These are phyloP conservation scores for human (Homo sapiens) DNA, from an alignment of 2,113 vertebrate species.

Conservation along the genomic window DNA sequence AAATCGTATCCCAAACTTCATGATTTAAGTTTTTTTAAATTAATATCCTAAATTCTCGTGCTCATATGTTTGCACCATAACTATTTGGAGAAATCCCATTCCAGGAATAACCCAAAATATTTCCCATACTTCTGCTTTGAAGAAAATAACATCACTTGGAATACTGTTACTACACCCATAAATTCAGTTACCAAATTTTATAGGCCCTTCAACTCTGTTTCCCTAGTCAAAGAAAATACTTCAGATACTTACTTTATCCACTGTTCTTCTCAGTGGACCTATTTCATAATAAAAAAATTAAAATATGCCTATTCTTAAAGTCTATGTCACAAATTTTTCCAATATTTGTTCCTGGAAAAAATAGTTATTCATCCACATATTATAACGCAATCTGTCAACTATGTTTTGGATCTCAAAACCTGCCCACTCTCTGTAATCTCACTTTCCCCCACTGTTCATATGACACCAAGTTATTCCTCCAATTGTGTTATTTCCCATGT, in stretches of 20 bases:
- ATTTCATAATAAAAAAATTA: not conserved
- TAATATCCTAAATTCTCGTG: slow-evolving; percentile 20
- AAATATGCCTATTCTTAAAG: not conserved
- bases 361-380: not conserved
- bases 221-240: not conserved
- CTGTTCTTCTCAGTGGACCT: not conserved
- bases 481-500: not conserved
- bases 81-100: not conserved
- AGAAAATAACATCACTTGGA: not conserved
- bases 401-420: not conserved
- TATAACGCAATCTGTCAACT: not conserved
- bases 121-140: not conserved
- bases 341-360: not conserved
- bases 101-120: not conserved
- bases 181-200: not conserved
- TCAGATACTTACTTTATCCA: not conserved
- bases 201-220: not conserved
- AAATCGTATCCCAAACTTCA: not conserved
- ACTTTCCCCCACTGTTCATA: not conserved
- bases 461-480: not conserved
- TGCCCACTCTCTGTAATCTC: not conserved
- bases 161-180: not conserved
- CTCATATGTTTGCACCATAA: not conserved
- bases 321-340: not conserved
- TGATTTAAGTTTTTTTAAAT: not conserved